Conservation (phyloP, 2,797 vertebrate species). For the Pangasius mekongensis region DNA sequence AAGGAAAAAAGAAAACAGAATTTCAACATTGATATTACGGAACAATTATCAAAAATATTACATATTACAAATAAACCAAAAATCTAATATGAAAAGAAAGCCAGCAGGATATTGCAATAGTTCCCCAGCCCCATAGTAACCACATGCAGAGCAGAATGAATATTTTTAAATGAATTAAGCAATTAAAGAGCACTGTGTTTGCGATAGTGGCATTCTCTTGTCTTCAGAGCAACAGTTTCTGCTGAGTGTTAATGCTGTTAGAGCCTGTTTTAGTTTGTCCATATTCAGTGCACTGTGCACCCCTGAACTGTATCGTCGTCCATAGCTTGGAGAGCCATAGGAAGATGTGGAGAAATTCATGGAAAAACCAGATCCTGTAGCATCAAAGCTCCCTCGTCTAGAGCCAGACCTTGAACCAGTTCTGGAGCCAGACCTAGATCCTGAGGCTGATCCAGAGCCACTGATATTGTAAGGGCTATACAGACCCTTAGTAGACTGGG, state of each 20-base stretch:
- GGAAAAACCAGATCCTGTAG: slow-evolving; percentile 87
- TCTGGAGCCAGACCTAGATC: slow-evolving; percentile 89
- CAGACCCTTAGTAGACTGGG: slow-evolving; percentile 95
- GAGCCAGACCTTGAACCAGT: slow-evolving; percentile 90
- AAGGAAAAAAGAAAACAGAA: neutral
- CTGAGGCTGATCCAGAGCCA: slow-evolving; percentile 86
- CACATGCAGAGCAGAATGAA: slow-evolving; percentile 88
- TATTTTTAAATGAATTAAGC: slow-evolving; percentile 74
- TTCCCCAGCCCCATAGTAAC: slow-evolving; percentile 66
- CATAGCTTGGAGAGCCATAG: slow-evolving; percentile 87
- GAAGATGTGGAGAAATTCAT: slow-evolving; percentile 91
- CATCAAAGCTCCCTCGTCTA: slow-evolving; percentile 92
- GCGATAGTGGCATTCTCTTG: slow-evolving; percentile 56
- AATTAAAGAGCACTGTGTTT: slow-evolving; percentile 69
- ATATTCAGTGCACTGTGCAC: slow-evolving; percentile 42
- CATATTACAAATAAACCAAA: slow-evolving; percentile 44
- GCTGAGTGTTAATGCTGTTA: slow-evolving; percentile 43
- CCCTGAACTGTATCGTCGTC: slow-evolving; percentile 80
- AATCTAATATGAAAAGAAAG: slow-evolving; percentile 44
- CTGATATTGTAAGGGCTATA: slow-evolving; percentile 96
- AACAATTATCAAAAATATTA: slow-evolving; percentile 14
- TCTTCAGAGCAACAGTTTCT: slow-evolving; percentile 65
- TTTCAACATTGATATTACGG: neutral
- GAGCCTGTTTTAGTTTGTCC: slow-evolving; percentile 50
- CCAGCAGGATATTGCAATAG: slow-evolving; percentile 47